These are phyloP conservation scores for Sturnira hondurensis DNA, from an alignment of 2,113 vertebrate species.

Conservation along the genomic window DNA sequence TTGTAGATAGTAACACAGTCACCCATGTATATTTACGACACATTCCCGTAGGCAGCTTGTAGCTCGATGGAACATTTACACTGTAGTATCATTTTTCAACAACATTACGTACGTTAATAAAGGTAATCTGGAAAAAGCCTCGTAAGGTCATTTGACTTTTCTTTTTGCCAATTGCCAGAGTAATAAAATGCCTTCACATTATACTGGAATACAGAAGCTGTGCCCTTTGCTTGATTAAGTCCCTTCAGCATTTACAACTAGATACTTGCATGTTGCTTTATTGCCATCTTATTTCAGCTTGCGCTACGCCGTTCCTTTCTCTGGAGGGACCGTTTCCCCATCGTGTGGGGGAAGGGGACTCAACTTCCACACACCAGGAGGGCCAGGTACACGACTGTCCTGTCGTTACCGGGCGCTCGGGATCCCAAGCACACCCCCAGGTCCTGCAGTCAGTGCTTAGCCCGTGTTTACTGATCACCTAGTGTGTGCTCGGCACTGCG, in stretches of 20 bases:
- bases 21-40: constrained; percentile 59
- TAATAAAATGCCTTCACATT: constrained; percentile 61
- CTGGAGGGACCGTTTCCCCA: background rate
- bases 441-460: background rate
- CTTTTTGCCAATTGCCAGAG: constrained; percentile 48
- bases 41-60: constrained; percentile 62
- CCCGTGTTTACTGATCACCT: background rate
- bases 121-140: constrained; percentile 67
- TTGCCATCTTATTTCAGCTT: constrained; percentile 55
- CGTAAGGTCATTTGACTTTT: constrained; percentile 64
- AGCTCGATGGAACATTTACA: constrained; percentile 65
- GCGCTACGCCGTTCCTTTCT: constrained; percentile 33
- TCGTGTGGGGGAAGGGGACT: background rate
- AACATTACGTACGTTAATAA: constrained; percentile 74
- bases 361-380: background rate
- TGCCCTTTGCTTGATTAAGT: constrained; percentile 68
- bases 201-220: background rate
- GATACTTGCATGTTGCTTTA: constrained; percentile 46
- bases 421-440: background rate
- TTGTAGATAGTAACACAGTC: constrained; percentile 57
- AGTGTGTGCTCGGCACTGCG: background rate
- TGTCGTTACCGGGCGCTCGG: background rate
- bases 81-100: constrained; percentile 68
- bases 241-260: constrained; percentile 35
- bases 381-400: background rate